Evolutionary conservation across 2,888 invertebrate genomes (phyloP), one percentile per base, ranked within the genome.

Genomic region (Augochlorella aurata): DNA sequence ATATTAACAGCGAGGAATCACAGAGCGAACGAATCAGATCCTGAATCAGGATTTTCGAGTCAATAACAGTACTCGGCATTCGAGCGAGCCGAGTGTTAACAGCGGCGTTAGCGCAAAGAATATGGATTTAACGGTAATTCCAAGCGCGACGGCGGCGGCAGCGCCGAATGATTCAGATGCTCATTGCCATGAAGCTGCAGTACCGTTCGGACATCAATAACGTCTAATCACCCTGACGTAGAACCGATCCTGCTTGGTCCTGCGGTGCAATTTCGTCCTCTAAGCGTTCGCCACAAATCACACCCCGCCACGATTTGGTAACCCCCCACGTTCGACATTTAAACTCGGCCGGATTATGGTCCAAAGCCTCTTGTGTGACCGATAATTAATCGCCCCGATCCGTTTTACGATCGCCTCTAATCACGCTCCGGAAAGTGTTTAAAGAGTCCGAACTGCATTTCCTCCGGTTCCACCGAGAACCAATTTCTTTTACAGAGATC

Each of bases 241-340:
- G 89, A 90, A 88, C 88, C 90, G 89, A 89, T 88, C 88, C 89
- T 88, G 84, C 83, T 86, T 79, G 88, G 90, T 89, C 88, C 88
- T 88, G 89, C 83, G 82, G 77, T 73, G 90, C 90, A 92, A 92
- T 92, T 92, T 91, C 89, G 90, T 90, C 89, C 92, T 89, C 87
- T 92, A 91, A 92, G 91, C 92, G 91, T 90, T 85, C 87, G 85
- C 89, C 90, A 92, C 92, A 92, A 92, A 92, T 92, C 92, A 92
- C 92, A 87, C 84, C 78, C 79, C 73, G 79, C 70, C 88, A 86
- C 88, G 86, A 89, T 90, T 88, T 84, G 78, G 84, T 79, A 80
- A 75, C 77, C 83, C 49, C 45, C 87, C 81, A 61, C 61, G 65
- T 80, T 82, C 87, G 83, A 81, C 89, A 86, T 89, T 90, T 88